Evolutionary conservation across 1,140 invertebrate species (phyloP), one percentile per base, ranked within the genome.

Genomic region (Epicauta chinensis): DNA sequence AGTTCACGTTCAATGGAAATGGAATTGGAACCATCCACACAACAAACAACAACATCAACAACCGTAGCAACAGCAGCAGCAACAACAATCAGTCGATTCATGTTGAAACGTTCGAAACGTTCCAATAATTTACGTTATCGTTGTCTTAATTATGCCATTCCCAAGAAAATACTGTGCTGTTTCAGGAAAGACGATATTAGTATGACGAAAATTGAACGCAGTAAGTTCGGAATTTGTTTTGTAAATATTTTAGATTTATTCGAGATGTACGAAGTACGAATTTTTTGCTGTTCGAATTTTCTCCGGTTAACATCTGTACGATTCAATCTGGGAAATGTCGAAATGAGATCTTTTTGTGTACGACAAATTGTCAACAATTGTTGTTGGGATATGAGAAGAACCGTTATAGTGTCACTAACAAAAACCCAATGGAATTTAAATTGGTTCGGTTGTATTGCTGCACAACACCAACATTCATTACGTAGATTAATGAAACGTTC

Each of bases 201-300:
- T 70, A 82, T 82, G 77, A 81, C 81, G 7, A 81, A 81, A 66
- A 78, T 80, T 42, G 81, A 83, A 69, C 75, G 80, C 74, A 81
- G 82, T 84, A 69, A 81, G 82, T 82, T 54, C 2, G 4, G 4
- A 5, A 5, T 23, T 23, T 23, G 23, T 23, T 3, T 34, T 37
- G 7, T n/a, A 17, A 41, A 13, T 16, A 35, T 11, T 30, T 3
- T 5, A 29, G 3, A n/a, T n/a, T n/a, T n/a, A n/a, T n/a, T 34
- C 23, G 23, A 23, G 23, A 23, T 7, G 7, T 5, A 23, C 7
- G 23, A 7, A 23, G 4, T 23, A 23, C 7, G 23, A 7, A 3
- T 23, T 23, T 7, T 23, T 5, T 23, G 23, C 7, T 3, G 7
- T 23, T 23, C 23, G 23, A 23, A 5, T 23, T 5, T 3, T 23